These are phyloP conservation scores for Xiphophorus maculatus DNA, from an alignment of 2,113 vertebrate species.

Conservation along the genomic window DNA sequence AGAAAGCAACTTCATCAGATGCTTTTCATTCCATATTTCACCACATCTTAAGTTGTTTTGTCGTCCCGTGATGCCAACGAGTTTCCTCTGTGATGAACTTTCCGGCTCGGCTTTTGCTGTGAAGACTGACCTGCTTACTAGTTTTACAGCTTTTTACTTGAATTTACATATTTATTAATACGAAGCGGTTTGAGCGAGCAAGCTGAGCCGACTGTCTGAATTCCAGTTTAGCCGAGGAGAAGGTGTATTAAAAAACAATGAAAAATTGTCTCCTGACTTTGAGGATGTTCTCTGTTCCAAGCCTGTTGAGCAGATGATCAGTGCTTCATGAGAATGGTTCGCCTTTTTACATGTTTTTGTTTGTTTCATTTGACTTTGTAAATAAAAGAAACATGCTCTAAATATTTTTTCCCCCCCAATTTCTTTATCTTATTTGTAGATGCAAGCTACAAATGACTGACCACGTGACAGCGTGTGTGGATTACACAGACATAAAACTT, in stretches of 20 bases:
- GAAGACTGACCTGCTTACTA: slow-evolving; percentile 40
- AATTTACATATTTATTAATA: slow-evolving; percentile 79
- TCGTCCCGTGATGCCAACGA: slow-evolving; percentile 17
- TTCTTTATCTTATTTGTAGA: slow-evolving; percentile 18
- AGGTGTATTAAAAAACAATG: background rate
- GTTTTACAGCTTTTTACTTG: slow-evolving; percentile 75
- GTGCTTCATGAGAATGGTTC: slow-evolving; percentile 64
- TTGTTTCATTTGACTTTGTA: slow-evolving; percentile 74
- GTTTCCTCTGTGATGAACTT: slow-evolving; percentile 45
- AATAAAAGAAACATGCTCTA: slow-evolving; percentile 77
- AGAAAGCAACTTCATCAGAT: slow-evolving; percentile 32
- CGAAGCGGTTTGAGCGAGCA: slow-evolving; percentile 30
- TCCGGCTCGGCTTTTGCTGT: slow-evolving; percentile 30
- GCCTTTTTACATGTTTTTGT: slow-evolving; percentile 49
- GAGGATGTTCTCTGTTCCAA: slow-evolving; percentile 57
- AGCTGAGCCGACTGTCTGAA: slow-evolving; percentile 49
- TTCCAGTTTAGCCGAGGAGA: slow-evolving; percentile 61
- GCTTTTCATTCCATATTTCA: slow-evolving; percentile 23
- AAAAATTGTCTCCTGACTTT: slow-evolving; percentile 54
- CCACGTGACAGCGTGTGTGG: background rate
- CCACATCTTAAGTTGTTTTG: slow-evolving; percentile 21
- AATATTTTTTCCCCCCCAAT: slow-evolving; percentile 40
- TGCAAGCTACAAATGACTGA: background rate
- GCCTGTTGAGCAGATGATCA: slow-evolving; percentile 58
- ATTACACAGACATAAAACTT: background rate